Conservation (phyloP, 2,113 vertebrate genomes). For the Hoplias malabaricus region DNA sequence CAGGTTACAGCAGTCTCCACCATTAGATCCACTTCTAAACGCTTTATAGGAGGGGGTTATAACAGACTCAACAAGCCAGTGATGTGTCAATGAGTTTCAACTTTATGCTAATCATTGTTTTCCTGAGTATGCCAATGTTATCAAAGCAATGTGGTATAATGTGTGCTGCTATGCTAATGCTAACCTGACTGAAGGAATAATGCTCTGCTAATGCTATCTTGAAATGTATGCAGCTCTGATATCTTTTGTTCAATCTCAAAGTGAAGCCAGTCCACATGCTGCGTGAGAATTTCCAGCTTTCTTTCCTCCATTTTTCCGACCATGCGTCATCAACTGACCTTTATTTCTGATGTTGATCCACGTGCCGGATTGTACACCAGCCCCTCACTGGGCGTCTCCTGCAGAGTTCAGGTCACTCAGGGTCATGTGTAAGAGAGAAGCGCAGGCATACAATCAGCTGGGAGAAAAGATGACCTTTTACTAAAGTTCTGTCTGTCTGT, state of each 20-base stretch:
- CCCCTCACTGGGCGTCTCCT: conserved; percentile 31
- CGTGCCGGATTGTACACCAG: conserved; percentile 27
- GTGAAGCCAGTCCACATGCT: neutral
- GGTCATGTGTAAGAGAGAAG: conserved; percentile 45
- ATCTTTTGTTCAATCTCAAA: neutral
- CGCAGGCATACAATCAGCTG: neutral
- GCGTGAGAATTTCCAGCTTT: neutral
- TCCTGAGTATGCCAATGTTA: neutral
- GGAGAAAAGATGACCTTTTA: conserved; percentile 58
- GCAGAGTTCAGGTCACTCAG: conserved; percentile 32
- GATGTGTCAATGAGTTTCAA: neutral
- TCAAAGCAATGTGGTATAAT: neutral
- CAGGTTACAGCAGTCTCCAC: neutral
- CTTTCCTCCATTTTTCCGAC: neutral
- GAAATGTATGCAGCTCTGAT: neutral
- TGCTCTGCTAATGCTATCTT: neutral
- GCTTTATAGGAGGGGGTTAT: neutral
- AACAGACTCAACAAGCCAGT: neutral
- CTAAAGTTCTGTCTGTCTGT: neutral
- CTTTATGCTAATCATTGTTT: neutral
- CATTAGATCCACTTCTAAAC: neutral
- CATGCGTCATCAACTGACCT: conserved; percentile 47
- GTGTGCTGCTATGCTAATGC: neutral
- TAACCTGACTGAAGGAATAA: no score
- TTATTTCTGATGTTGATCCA: conserved; percentile 43